Percentiles rank a stretch among this genome's conserved stretches.
phyloP scores from a whole-genome alignment of 2,888 invertebrate species.

The Teinopalpus imperialis region DNA sequence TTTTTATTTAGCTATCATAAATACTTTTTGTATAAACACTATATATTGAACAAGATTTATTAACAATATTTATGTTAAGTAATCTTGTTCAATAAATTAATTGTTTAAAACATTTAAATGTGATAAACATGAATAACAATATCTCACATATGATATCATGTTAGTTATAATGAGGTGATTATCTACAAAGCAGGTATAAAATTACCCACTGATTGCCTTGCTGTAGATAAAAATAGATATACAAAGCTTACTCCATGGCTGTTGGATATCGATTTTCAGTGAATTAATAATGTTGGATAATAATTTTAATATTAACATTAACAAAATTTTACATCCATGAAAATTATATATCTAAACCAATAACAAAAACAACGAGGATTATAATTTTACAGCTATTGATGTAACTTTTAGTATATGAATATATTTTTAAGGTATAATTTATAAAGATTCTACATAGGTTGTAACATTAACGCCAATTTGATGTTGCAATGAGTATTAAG shows the following conservation, averaged over 20 bases:
- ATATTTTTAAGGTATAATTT: slow-evolving; percentile 17
- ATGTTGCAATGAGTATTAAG: neutral
- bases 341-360: slow-evolving; percentile 16
- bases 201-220: slow-evolving; percentile 5
- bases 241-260: slow-evolving; percentile 1
- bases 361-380: slow-evolving; percentile 21
- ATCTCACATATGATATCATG: neutral
- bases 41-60: too few relatives aligned
- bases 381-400: slow-evolving; percentile 11
- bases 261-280: neutral
- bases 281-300: slow-evolving; percentile 1
- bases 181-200: neutral
- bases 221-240: neutral
- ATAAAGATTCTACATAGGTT: slow-evolving; percentile 19
- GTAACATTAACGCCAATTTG: slow-evolving; percentile 14
- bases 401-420: slow-evolving; percentile 11
- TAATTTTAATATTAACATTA: neutral
- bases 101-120: too few relatives aligned
- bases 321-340: slow-evolving; percentile 9
- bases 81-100: too few relatives aligned
- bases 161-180: neutral
- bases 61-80: too few relatives aligned
- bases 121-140: neutral
- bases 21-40: too few relatives aligned
- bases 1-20: too few relatives aligned